A percentile compares a stretch with the other conserved stretches of the same genome.
Evolutionary conservation across 2,888 invertebrate genomes (phyloP).

Genomic region (Lepidonotus clava): DNA sequence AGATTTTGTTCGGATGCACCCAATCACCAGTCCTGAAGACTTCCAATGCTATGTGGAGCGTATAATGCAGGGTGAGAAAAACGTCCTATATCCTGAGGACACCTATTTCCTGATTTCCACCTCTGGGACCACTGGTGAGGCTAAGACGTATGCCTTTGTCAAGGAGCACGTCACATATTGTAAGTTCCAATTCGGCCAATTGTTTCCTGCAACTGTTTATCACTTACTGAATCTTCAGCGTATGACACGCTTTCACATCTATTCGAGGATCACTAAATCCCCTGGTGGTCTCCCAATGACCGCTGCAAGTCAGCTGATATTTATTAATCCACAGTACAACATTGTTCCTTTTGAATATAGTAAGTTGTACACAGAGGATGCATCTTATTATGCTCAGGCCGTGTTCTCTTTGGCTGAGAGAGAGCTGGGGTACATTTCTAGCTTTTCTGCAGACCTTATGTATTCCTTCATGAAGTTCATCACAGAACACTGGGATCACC

Average conservation of each 20-base stretch:
- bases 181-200: background rate
- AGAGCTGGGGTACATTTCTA: background rate
- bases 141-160: background rate
- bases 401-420: constrained; percentile 29
- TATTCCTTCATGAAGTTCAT: constrained; percentile 12
- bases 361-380: background rate
- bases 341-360: background rate
- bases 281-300: background rate
- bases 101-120: background rate
- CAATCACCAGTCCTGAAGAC: background rate
- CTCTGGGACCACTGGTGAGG: constrained; percentile 32
- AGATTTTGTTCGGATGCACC: constrained; percentile 25
- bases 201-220: background rate
- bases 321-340: background rate
- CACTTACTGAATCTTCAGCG: background rate
- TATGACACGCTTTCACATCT: background rate
- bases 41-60: constrained; percentile 32
- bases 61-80: constrained; percentile 6
- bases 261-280: background rate
- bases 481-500: background rate
- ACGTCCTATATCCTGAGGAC: background rate
- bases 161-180: background rate
- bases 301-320: background rate
- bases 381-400: constrained; percentile 26
- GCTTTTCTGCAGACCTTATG: constrained; percentile 41